A percentile compares a stretch with the other conserved stretches of the same genome.
These are phyloP conservation scores for Coreoperca whiteheadi DNA, from an alignment of 2,113 vertebrate species.

Conservation along the genomic window DNA sequence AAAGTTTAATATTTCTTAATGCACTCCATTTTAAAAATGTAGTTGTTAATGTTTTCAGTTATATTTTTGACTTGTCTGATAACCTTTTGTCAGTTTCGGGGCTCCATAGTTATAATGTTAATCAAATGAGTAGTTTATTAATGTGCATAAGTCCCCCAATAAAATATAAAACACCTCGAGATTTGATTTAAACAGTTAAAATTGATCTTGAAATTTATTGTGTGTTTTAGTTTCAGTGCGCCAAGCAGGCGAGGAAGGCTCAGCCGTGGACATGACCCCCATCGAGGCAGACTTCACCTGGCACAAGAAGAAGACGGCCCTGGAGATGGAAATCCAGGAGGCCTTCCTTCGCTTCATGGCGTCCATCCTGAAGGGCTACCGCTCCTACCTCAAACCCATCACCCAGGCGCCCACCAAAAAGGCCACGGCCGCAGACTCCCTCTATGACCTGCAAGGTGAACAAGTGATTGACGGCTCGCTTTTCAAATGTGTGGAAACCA, in stretches of 20 bases:
- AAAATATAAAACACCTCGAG: neutral
- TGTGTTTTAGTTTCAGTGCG: conserved; percentile 81
- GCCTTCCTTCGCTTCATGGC: conserved; percentile 98
- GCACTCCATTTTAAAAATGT: neutral
- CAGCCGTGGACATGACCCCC: conserved; percentile 94
- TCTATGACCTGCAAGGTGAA: conserved; percentile 96
- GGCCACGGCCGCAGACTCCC: conserved; percentile 93
- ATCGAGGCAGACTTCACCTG: conserved; percentile 97
- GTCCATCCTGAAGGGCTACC: conserved; percentile 95
- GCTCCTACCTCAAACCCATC: conserved; percentile 94
- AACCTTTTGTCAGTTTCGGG: neutral
- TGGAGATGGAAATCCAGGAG: conserved; percentile 98
- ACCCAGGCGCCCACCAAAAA: conserved; percentile 96
- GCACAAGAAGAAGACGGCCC: conserved; percentile 93
- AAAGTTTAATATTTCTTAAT: neutral
- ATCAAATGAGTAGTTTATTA: no score
- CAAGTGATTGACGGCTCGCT: fast-evolving
- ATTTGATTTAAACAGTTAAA: neutral
- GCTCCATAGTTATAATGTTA: no score
- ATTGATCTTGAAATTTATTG: neutral
- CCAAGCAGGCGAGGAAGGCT: conserved; percentile 86
- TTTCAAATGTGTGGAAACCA: neutral
- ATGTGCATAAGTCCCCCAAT: neutral
- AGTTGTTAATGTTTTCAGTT: neutral
- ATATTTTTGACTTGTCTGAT: neutral